Evolutionary conservation across 2,888 invertebrate genomes (phyloP).

Genomic region (Mylabris sibirica): DNA sequence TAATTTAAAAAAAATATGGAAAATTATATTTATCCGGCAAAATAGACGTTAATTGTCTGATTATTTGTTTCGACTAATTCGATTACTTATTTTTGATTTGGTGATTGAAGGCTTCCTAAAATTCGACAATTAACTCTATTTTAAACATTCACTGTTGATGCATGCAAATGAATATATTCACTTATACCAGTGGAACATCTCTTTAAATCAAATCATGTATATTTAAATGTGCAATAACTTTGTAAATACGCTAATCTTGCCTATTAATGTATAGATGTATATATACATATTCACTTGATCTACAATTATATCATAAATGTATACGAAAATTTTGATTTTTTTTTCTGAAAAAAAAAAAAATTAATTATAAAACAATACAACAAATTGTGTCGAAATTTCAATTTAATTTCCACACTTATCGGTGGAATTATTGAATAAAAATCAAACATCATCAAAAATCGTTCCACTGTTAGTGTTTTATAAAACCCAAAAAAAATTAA

Average conservation of each 20-base stretch:
- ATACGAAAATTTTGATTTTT: constrained; percentile 50
- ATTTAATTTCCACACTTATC: constrained; percentile 17
- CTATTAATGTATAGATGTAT: constrained; percentile 61
- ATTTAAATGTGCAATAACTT: constrained; percentile 63
- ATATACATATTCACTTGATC: constrained; percentile 48
- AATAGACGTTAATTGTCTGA: constrained; percentile 32
- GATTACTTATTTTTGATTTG: constrained; percentile 16
- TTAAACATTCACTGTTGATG: constrained; percentile 32
- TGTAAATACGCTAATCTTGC: constrained; percentile 58
- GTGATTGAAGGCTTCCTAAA: constrained; percentile 29
- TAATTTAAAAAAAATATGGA: neutral
- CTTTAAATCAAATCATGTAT: constrained; percentile 48
- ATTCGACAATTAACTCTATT: constrained; percentile 27
- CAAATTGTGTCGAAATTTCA: constrained; percentile 25
- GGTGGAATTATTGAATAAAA: constrained; percentile 11
- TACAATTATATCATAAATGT: constrained; percentile 47
- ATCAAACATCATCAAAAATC: neutral
- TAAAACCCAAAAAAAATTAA: constrained; percentile 29
- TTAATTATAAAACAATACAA: neutral
- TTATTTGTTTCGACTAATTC: constrained; percentile 20
- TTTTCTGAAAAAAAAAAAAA: neutral
- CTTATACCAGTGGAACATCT: constrained; percentile 31
- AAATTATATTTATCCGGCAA: constrained; percentile 24
- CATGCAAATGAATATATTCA: constrained; percentile 36
- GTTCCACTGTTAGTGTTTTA: constrained; percentile 20